Percentiles rank a stretch among this genome's conserved stretches.
Evolutionary conservation across 2,113 vertebrate genomes (phyloP).

Genomic region (Baryphthengus martii): DNA sequence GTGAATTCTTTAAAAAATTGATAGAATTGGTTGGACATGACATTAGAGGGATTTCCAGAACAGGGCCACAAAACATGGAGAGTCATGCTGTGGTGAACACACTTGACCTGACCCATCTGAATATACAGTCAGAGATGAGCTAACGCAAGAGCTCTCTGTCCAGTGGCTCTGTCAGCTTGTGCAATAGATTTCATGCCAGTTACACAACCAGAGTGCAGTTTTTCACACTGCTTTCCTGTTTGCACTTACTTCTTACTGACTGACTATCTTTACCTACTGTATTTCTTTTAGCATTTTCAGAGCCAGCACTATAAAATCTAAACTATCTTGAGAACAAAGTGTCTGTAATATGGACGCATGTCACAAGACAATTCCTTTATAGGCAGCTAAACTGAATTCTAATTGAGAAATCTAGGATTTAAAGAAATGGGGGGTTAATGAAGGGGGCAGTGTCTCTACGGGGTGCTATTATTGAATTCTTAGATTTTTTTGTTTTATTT

Average conservation of each 20-base stretch:
- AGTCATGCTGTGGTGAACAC: neutral
- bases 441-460: neutral
- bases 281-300: neutral
- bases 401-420: neutral
- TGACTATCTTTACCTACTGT: neutral
- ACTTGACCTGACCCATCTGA: neutral
- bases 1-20: neutral
- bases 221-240: neutral
- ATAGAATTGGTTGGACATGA: neutral
- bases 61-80: neutral
- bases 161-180: fast-evolving
- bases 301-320: neutral
- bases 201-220: neutral
- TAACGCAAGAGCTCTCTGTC: neutral
- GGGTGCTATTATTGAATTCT: neutral
- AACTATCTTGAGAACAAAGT: neutral
- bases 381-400: neutral
- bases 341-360: neutral
- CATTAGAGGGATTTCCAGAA: neutral
- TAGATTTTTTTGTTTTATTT: no score
- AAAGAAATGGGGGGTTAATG: no score
- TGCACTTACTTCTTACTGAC: neutral
- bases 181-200: neutral
- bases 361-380: neutral
- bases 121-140: neutral